Base-by-base conservation (phyloP, 2,888 invertebrate genomes). In the Aspidapion aeneum region DNA sequence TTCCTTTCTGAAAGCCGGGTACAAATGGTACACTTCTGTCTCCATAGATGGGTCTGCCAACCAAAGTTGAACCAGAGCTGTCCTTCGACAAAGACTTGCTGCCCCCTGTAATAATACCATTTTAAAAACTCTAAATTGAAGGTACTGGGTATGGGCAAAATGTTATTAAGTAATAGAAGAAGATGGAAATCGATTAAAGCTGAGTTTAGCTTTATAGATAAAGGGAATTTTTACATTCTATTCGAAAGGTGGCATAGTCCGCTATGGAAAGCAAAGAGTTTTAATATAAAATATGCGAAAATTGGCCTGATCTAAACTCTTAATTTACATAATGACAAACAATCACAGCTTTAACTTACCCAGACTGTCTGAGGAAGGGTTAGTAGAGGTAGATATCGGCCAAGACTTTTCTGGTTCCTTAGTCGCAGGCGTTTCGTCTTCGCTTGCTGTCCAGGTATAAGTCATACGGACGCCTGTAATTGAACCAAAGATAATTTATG, bases 401-500 rank as follows among this genome's bases (percentile, higher is more conserved):
- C 56, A 56, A 7, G 56, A n/a, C 18, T 56, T 18, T 20, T 21
- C 56, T 16, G 5, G 35, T 35, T 35, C 35, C 12, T 35, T 35
- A 12, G 12, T 12, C n/a, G n/a, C n/a, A n/a, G n/a, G n/a, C 12
- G 35, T 7, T 12, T 61, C 50, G 49, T 48, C 66, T 60, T 63
- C 58, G 60, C 60, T 18, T 60, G 69, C 60, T 62, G 80, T 77
- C 83, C 84, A 83, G 21, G 82, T 78, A 71, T 83, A 82, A 62
- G 81, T 82, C 83, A 82, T 85, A 65, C 77, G 82, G 64, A 81
- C 80, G 69, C 85, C 35, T 35, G 12, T n/a, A n/a, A n/a, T n/a
- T n/a, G n/a, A n/a, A n/a, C n/a, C n/a, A n/a, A n/a, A n/a, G n/a
- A n/a, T n/a, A n/a, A n/a, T n/a, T n/a, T n/a, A n/a, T n/a, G n/a